phyloP scores from a whole-genome alignment of 2,888 invertebrate genomes.

The Cryptocephalus primarius region DNA sequence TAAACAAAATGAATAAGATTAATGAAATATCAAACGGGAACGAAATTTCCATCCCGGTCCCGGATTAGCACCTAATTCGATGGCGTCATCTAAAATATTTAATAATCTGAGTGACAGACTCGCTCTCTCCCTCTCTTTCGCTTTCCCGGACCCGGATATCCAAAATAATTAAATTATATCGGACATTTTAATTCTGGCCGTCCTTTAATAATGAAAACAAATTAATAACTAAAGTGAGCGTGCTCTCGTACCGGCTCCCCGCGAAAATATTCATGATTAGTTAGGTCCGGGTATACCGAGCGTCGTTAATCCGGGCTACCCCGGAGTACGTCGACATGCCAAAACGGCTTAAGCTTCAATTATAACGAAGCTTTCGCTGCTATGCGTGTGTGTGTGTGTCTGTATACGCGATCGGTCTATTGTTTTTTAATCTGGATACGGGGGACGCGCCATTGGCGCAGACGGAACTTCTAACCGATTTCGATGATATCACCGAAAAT shows the following conservation, averaged over 20 bases:
- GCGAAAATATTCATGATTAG: conserved; percentile 20
- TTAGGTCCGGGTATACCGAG: too few relatives aligned
- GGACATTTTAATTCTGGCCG: conserved; percentile 10
- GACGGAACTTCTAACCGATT: too few relatives aligned
- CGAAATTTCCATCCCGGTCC: too few relatives aligned
- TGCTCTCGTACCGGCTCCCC: conserved; percentile 2
- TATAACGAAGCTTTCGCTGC: conserved; percentile 15
- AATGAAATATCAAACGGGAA: too few relatives aligned
- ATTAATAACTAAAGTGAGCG: conserved; percentile 6
- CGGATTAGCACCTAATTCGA: background rate
- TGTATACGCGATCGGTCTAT: conserved; percentile 1
- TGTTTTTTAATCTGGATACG: conserved; percentile 4
- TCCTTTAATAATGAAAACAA: conserved; percentile 13
- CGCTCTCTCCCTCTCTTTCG: too few relatives aligned
- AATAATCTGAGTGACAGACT: background rate
- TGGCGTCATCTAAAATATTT: background rate
- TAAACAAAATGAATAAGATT: too few relatives aligned
- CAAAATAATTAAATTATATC: conserved; percentile 8
- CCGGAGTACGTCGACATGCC: conserved; percentile 19
- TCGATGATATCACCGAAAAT: too few relatives aligned
- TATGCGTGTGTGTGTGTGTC: conserved; percentile 8
- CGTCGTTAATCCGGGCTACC: conserved; percentile 1
- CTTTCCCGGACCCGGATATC: too few relatives aligned
- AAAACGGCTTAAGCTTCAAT: conserved; percentile 24
- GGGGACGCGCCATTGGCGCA: too few relatives aligned